Evolutionary conservation across 2,888 invertebrate species (phyloP), one percentile per base, ranked within the genome.

Genomic region (Thecocarcelia acutangulata): DNA sequence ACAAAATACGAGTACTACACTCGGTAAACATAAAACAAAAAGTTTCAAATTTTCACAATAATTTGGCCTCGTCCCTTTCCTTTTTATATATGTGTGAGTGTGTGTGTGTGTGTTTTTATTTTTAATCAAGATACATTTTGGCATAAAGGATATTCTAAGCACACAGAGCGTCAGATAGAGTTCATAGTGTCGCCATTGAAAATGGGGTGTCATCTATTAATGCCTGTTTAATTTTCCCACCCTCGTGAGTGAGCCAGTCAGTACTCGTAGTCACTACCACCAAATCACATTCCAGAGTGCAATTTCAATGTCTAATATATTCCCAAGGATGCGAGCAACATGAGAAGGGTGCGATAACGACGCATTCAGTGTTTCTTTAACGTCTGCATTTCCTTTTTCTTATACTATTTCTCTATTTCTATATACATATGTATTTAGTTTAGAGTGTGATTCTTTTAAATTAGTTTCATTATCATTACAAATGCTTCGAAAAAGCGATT

Each of bases 391-490:
- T 33, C 9, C 33, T 33, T 33, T 33, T 33, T 28, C 28, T 4
- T 6, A 28, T 28, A 4, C 28, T 28, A 28, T 28, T 24, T 24
- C 5, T 24, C 24, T 24, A 24, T 24, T n/a, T 54, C 19, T 37
- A 17, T 33, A 15, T 52, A 42, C 54, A 13, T 46, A 9, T 37
- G n/a, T 50, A n/a, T 21, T 72, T 50, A 50, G 15, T 64, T 21
- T 75, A 40, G 69, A 72, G 70, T 78, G 77, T 63, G 83, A 83
- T 81, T 85, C 64, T 82, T 86, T 83, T 83, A 85, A 86, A 86
- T 86, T 86, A 85, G 85, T 85, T 80, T 85, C 84, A 85, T 86
- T 86, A 86, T 85, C 86, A 86, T 86, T 86, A 85, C 84, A 86
- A 86, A 83, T 80, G 78, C 61, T 75, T 52, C 59, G 52, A 75